Evolutionary conservation across 2,113 vertebrate genomes (phyloP).

Genomic region (Terrapene triunguis): DNA sequence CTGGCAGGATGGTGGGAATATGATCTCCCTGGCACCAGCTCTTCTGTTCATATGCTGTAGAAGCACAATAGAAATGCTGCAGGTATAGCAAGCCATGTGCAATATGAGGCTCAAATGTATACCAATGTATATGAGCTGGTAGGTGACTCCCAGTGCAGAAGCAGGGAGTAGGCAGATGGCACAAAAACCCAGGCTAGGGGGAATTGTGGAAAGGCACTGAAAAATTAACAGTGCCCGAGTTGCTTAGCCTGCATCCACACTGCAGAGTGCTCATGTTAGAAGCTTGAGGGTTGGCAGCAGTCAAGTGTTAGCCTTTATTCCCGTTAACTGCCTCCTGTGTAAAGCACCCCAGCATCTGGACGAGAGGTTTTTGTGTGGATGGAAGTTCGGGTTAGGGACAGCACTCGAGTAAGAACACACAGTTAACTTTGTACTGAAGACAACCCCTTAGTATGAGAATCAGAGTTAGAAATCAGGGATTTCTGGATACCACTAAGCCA

Average conservation of each 20-base stretch:
- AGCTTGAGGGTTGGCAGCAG: not conserved
- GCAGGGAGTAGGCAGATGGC: not conserved
- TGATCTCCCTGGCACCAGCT: not conserved
- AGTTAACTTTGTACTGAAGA: not conserved
- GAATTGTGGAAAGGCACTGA: not conserved
- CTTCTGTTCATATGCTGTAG: not conserved
- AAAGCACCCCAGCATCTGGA: fast-evolving
- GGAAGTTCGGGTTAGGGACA: not conserved
- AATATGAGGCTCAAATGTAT: not conserved
- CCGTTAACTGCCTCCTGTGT: fast-evolving
- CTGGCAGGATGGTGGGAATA: not conserved
- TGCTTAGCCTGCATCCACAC: fast-evolving
- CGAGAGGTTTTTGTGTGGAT: not conserved
- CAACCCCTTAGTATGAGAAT: not conserved
- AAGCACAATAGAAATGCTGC: not conserved
- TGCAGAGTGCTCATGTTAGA: not conserved
- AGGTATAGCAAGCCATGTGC: not conserved
- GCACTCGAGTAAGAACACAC: not conserved
- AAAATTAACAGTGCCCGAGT: not conserved
- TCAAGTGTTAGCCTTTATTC: not conserved
- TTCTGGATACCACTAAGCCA: not conserved
- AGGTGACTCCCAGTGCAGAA: not conserved
- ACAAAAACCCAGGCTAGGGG: not conserved
- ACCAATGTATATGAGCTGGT: not conserved
- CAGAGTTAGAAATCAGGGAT: not conserved